Evolutionary conservation across 2,888 invertebrate species (phyloP).

Genomic region (Geophilus truncorum): DNA sequence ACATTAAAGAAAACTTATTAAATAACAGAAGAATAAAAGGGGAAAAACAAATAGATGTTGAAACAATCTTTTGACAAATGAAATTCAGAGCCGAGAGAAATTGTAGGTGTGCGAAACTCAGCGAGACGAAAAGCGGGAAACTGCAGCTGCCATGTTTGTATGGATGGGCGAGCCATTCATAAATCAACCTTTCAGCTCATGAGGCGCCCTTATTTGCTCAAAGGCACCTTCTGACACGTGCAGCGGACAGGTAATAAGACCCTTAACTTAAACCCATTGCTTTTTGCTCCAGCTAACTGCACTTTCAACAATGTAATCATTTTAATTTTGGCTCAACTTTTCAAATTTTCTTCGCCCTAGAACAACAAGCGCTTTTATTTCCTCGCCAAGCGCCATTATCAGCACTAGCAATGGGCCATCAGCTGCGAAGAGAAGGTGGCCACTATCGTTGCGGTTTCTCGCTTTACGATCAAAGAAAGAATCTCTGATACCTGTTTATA

Average conservation of each 20-base stretch:
- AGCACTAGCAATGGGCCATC: not conserved
- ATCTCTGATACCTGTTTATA: conserved; percentile 13
- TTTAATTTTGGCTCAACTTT: not conserved
- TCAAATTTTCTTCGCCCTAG: not conserved
- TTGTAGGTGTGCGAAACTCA: not conserved
- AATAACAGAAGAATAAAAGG: not conserved
- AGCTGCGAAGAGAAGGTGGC: not conserved
- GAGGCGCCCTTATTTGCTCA: not conserved
- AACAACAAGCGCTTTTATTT: not conserved
- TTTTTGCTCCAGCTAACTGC: not conserved
- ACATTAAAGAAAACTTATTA: not conserved
- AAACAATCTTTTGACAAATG: not conserved
- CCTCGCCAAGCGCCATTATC: not conserved
- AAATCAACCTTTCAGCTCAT: conserved; percentile 4
- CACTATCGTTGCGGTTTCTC: conserved; percentile 13
- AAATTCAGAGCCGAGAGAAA: not conserved
- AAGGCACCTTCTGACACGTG: not conserved
- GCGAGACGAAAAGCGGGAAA: not conserved
- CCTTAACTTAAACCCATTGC: not conserved
- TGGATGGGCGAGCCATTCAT: not conserved
- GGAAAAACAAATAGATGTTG: not conserved
- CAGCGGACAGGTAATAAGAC: conserved; percentile 6
- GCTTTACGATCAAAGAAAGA: conserved; percentile 12
- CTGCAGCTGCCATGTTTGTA: conserved; percentile 15
- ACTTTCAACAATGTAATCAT: conserved; percentile 6